These are phyloP conservation scores for Hycleus cichorii DNA, from an alignment of 1,140 invertebrate genomes.

Conservation along the genomic window DNA sequence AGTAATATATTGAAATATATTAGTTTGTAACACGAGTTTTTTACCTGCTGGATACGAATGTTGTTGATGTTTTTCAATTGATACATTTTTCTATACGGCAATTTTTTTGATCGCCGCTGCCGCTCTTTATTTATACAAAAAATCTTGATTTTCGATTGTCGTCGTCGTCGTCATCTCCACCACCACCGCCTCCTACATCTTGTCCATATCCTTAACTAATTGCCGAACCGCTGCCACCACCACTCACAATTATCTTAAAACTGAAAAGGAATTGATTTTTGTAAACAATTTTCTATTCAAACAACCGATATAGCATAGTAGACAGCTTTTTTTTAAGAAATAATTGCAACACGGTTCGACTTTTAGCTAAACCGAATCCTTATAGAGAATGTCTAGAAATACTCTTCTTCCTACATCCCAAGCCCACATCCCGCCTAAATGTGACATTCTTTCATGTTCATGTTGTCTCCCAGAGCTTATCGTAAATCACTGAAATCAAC, in stretches of 20 bases:
- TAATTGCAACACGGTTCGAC: no score
- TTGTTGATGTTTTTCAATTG: slow-evolving; percentile 23
- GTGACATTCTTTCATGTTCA: slow-evolving; percentile 31
- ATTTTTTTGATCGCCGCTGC: slow-evolving; percentile 23
- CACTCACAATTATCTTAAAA: background rate
- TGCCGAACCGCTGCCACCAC: slow-evolving; percentile 1
- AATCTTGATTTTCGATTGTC: no score
- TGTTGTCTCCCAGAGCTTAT: slow-evolving; percentile 23
- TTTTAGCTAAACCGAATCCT: no score
- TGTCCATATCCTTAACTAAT: background rate
- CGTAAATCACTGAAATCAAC: slow-evolving; percentile 16
- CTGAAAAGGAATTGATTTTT: no score
- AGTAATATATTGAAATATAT: slow-evolving; percentile 32
- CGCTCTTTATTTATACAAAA: no score
- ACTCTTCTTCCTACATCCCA: background rate
- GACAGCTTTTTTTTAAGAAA: no score
- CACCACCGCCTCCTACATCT: slow-evolving; percentile 2
- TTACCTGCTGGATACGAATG: slow-evolving; percentile 31
- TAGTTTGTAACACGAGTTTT: slow-evolving; percentile 29
- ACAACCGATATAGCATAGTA: no score
- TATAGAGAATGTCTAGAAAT: background rate
- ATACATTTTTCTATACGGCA: slow-evolving; percentile 10
- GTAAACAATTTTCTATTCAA: no score
- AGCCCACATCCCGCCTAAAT: slow-evolving; percentile 20
- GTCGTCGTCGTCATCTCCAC: background rate